Conservation (phyloP, 2,888 invertebrate genomes). For the Caenorhabditis wallacei region DNA sequence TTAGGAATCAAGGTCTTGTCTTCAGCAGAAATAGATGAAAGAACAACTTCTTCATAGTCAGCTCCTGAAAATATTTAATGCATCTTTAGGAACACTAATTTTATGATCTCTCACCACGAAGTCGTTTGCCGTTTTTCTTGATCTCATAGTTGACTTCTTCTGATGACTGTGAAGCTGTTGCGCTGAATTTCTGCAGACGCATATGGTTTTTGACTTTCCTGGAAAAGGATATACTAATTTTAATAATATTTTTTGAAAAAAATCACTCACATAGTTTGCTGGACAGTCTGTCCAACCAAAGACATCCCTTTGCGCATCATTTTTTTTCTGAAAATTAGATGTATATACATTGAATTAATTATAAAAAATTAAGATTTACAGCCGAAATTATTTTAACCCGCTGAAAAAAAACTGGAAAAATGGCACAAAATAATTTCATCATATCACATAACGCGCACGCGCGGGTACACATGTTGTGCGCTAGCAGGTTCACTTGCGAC, state of each 20-base stretch:
- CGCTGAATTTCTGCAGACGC: conserved; percentile 49
- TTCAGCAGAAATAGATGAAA: conserved; percentile 58
- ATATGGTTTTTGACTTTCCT: conserved; percentile 43
- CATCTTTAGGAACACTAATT: neutral
- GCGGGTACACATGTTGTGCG: neutral
- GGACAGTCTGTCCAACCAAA: conserved; percentile 38
- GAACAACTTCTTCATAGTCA: conserved; percentile 65
- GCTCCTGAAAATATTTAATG: conserved; percentile 50
- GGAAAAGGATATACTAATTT: neutral
- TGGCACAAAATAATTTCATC: conserved; percentile 48
- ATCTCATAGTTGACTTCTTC: conserved; percentile 66
- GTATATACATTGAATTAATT: neutral
- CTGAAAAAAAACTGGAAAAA: neutral
- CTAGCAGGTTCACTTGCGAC: neutral
- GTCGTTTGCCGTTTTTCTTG: conserved; percentile 68
- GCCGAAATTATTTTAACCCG: too few relatives aligned
- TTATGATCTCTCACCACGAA: conserved; percentile 53
- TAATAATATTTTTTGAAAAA: neutral
- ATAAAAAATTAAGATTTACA: too few relatives aligned
- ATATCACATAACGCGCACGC: conserved; percentile 36
- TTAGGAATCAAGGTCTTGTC: conserved; percentile 71
- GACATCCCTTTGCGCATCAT: conserved; percentile 54
- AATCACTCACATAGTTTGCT: conserved; percentile 47
- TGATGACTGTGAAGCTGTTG: conserved; percentile 49
- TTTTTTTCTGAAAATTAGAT: conserved; percentile 12